phyloP scores from a whole-genome alignment of 2,113 vertebrate species.

The Xyliphius kryptos region DNA sequence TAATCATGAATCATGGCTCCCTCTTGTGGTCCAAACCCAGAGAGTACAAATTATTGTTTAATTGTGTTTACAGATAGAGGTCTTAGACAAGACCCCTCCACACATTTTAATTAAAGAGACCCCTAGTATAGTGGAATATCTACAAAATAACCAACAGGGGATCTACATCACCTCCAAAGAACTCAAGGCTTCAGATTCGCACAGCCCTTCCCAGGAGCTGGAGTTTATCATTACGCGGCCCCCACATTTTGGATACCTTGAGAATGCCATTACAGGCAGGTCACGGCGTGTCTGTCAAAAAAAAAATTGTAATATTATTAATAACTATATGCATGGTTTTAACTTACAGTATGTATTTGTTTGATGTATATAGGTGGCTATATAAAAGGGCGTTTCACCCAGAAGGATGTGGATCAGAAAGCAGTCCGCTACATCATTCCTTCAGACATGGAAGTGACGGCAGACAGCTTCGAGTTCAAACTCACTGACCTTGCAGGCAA shows the following conservation, averaged over 20 bases:
- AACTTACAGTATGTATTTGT: too few species aligned
- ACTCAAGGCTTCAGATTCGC: conserved; percentile 48
- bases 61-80: conserved; percentile 49
- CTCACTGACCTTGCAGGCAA: conserved; percentile 63
- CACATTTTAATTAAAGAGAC: conserved; percentile 50
- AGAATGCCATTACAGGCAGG: conserved; percentile 59
- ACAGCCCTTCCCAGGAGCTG: conserved; percentile 56
- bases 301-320: too few species aligned
- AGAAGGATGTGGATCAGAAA: conserved; percentile 57
- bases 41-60: neutral
- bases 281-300: too few species aligned
- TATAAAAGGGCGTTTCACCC: conserved; percentile 56
- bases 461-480: conserved; percentile 62
- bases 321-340: too few species aligned
- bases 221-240: conserved; percentile 54
- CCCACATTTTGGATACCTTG: conserved; percentile 57
- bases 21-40: too few species aligned
- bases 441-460: conserved; percentile 50
- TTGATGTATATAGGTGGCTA: conserved; percentile 63
- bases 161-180: conserved; percentile 53
- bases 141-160: conserved; percentile 43
- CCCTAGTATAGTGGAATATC: conserved; percentile 48
- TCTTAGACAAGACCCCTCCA: conserved; percentile 55
- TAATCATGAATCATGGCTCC: conserved; percentile 17
- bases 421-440: conserved; percentile 56